Evolutionary conservation across 2,797 vertebrate species (phyloP), one percentile per base, ranked within the genome.

Genomic region (Poeciliopsis paucimaculata): DNA sequence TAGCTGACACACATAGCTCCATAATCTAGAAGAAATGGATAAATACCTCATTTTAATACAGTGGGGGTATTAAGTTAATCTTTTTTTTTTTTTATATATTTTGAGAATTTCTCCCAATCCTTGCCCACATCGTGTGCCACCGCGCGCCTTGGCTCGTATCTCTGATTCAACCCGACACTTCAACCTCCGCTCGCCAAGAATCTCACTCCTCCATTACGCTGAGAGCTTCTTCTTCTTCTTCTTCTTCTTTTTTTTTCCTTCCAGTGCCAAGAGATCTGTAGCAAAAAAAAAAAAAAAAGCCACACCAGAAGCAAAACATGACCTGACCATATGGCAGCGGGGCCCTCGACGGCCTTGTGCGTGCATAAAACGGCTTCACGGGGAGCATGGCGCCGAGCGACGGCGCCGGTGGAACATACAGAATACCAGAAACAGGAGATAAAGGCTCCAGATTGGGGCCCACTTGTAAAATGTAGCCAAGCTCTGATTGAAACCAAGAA

Each of bases 301-400:
- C 76, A 11, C 77, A 77, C 72, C 74, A 83, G 81, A 87, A 86
- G 77, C 82, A 77, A 55, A 84, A 87, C 81, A n/a, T 80, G 85
- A 90, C 87, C 89, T 11, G 78, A 82, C 72, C 88, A 89, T 91
- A 90, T 82, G 89, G 84, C 72, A 13, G 62, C 18, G 0, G 47
- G 49, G 83, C 82, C 80, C 57, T 73, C 60, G 16, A 81, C 31
- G 36, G 72, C 77, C 45, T 5, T 68, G 10, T 7, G 1, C 79
- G 66, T 7, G 15, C 82, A 78, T 20, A 23, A 89, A 85, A 75
- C 41, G 1, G 1, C 47, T 23, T 64, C 28, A 2, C 71, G 18
- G 51, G 80, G 79, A 83, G 80, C 41, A 3, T 68, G 60, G 8
- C 26, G 5, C 23, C 45, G 31, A n/a, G 31, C 75, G 0, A 70